Evolutionary conservation across 2,113 vertebrate genomes (phyloP).

Genomic region (Alligator mississippiensis): DNA sequence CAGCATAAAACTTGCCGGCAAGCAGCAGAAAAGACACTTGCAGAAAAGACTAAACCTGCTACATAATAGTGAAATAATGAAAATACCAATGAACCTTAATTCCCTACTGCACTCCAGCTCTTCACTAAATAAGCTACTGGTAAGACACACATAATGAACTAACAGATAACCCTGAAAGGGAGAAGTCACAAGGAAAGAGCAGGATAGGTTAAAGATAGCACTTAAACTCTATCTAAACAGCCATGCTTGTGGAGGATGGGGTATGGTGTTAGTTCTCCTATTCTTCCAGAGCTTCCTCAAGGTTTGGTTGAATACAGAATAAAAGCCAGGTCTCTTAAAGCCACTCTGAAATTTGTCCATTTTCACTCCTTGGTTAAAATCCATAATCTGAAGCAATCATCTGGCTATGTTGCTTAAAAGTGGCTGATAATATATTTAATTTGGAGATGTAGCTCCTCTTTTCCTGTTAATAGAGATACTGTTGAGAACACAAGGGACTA

Average conservation of each 20-base stretch:
- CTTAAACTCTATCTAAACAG: neutral
- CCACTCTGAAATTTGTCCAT: conserved; percentile 7
- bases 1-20: neutral
- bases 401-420: conserved; percentile 48
- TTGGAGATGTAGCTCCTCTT: conserved; percentile 52
- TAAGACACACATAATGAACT: too few relatives aligned
- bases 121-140: neutral
- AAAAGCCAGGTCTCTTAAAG: conserved; percentile 10
- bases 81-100: neutral
- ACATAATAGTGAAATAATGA: neutral
- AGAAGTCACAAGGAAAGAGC: neutral
- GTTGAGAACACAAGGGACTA: neutral
- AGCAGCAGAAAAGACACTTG: neutral
- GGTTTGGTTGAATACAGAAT: neutral
- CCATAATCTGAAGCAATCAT: conserved; percentile 40
- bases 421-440: conserved; percentile 40
- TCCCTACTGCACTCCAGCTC: neutral
- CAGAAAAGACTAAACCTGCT: neutral
- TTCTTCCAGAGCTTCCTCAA: conserved; percentile 1
- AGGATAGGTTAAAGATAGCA: neutral
- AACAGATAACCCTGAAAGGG: neutral
- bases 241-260: too few relatives aligned
- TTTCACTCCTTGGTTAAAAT: neutral
- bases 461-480: conserved; percentile 21
- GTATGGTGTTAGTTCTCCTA: neutral